Percentiles rank a stretch among this genome's conserved stretches.
These are phyloP conservation scores for Drosophila fulvimacula DNA, from an alignment of 2,888 invertebrate genomes.

Conservation along the genomic window DNA sequence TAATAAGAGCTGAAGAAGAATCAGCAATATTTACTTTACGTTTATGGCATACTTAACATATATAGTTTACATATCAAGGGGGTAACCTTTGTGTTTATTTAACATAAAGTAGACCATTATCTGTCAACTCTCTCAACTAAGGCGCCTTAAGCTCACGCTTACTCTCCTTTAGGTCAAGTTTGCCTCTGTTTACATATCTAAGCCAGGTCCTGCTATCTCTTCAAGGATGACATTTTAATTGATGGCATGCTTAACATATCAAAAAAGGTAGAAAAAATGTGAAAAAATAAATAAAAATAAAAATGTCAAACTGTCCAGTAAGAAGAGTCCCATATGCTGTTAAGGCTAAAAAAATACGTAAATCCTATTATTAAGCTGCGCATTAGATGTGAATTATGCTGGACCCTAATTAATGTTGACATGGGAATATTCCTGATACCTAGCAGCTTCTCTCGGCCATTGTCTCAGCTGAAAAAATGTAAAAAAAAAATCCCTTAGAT, in stretches of 20 bases:
- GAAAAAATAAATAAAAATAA: slow-evolving; percentile 30
- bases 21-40: no score
- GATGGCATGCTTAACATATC: slow-evolving; percentile 31
- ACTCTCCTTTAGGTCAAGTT: background rate
- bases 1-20: no score
- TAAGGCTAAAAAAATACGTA: slow-evolving; percentile 13
- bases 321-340: slow-evolving; percentile 45
- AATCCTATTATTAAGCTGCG: slow-evolving; percentile 38
- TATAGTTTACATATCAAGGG: no score
- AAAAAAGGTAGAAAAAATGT: slow-evolving; percentile 4
- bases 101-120: background rate
- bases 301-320: slow-evolving; percentile 38
- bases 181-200: background rate
- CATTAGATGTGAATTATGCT: slow-evolving; percentile 66
- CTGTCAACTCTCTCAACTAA: background rate
- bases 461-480: slow-evolving; percentile 58
- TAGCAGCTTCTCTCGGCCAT: slow-evolving; percentile 24
- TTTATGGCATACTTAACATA: no score
- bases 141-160: background rate
- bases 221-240: slow-evolving; percentile 58
- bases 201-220: background rate
- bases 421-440: slow-evolving; percentile 56
- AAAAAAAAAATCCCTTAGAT: slow-evolving; percentile 53
- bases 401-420: slow-evolving; percentile 79
- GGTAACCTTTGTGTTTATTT: no score